Conservation (phyloP, 2,113 vertebrate species). For the Hippoglossus stenolepis region DNA sequence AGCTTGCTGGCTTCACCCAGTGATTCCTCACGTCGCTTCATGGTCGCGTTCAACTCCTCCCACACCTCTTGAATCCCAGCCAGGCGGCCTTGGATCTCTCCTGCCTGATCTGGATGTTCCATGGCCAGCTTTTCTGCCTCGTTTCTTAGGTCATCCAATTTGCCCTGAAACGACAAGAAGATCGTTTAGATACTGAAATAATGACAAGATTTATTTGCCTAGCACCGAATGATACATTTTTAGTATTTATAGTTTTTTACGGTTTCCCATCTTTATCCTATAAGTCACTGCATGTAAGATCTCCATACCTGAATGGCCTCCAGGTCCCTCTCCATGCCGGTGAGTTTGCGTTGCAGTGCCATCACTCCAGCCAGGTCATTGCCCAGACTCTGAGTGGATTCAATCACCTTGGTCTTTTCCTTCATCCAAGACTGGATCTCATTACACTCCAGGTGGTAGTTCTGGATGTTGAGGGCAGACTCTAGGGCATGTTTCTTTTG, state of each 20-base stretch:
- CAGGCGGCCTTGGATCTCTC: conserved; percentile 81
- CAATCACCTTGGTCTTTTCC: conserved; percentile 96
- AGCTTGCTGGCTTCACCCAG: conserved; percentile 92
- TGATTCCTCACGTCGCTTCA: conserved; percentile 90
- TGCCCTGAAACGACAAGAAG: conserved; percentile 74
- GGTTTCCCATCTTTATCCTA: background rate
- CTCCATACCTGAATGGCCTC: conserved; percentile 88
- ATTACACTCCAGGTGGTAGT: conserved; percentile 94
- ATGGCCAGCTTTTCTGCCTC: conserved; percentile 86
- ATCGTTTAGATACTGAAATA: background rate
- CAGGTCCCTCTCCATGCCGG: conserved; percentile 92
- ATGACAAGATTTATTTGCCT: background rate
- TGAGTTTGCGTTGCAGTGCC: conserved; percentile 93
- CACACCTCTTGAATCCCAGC: conserved; percentile 87
- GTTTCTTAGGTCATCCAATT: conserved; percentile 85
- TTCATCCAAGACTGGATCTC: conserved; percentile 95
- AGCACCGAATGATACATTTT: background rate
- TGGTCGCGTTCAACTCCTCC: conserved; percentile 89
- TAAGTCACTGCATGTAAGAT: background rate
- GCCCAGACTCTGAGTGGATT: conserved; percentile 92
- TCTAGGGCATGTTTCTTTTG: conserved; percentile 90
- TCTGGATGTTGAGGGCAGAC: conserved; percentile 93
- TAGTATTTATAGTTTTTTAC: background rate
- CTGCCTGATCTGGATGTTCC: conserved; percentile 86
- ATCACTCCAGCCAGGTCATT: conserved; percentile 93